Percentiles rank a stretch among this genome's conserved stretches.
phyloP scores from a whole-genome alignment of 2,113 vertebrate species.

The Mastomys natalensis region DNA sequence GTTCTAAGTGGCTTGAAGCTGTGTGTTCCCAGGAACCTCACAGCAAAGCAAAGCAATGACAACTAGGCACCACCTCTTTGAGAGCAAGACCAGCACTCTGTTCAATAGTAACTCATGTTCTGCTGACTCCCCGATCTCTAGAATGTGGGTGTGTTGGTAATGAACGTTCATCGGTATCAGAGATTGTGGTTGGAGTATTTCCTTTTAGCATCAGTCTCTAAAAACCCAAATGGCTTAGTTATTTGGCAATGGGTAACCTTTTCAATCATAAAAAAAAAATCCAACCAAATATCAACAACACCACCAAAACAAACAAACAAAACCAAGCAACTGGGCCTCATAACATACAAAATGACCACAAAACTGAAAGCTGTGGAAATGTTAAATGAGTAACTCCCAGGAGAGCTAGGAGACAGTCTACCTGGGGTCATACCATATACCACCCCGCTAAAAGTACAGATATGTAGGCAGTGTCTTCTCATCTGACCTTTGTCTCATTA shows the following conservation, averaged over 20 bases:
- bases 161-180: no score
- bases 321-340: neutral
- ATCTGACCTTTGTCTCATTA: neutral
- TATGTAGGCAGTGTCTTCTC: neutral
- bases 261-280: neutral
- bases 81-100: neutral
- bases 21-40: neutral
- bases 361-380: neutral
- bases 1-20: neutral
- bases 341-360: neutral
- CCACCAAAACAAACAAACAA: neutral
- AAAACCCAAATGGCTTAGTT: neutral
- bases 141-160: neutral
- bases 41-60: neutral
- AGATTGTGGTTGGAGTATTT: neutral
- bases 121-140: neutral
- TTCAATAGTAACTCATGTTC: neutral
- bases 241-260: neutral
- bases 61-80: neutral
- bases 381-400: neutral
- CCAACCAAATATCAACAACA: neutral
- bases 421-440: neutral
- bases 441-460: neutral
- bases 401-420: neutral
- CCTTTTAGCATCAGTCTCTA: neutral